Conservation (phyloP, 2,888 invertebrate species). For the Amiota minor region DNA sequence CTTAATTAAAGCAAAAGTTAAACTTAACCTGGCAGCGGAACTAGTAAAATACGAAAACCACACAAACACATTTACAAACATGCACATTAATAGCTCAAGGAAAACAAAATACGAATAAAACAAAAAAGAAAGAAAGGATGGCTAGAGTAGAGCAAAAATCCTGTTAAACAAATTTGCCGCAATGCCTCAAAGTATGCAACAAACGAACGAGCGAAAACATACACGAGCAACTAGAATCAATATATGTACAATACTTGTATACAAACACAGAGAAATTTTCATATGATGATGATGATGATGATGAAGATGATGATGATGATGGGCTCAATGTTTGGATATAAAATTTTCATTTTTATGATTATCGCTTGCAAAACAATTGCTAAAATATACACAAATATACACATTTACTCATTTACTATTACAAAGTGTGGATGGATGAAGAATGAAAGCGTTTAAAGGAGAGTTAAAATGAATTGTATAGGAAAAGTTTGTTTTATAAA, state of each 20-base stretch:
- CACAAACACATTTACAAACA: constrained; percentile 10
- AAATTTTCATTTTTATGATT: constrained; percentile 65
- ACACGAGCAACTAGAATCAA: constrained; percentile 5
- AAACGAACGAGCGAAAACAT: constrained; percentile 17
- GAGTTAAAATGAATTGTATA: too few relatives aligned
- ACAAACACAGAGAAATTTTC: constrained; percentile 3
- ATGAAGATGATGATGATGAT: too few relatives aligned
- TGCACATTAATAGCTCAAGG: background rate
- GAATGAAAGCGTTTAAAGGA: too few relatives aligned
- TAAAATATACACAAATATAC: constrained; percentile 42
- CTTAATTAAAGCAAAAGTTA: constrained; percentile 23
- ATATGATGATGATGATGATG: background rate
- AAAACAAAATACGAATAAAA: background rate
- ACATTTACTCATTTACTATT: constrained; percentile 7
- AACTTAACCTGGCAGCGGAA: constrained; percentile 4
- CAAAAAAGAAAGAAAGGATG: background rate
- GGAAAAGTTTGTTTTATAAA: background rate
- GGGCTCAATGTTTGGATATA: constrained; percentile 41
- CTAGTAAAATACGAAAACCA: background rate
- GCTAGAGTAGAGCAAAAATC: background rate
- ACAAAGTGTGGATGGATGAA: too few relatives aligned
- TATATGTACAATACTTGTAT: background rate
- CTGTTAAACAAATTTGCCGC: constrained; percentile 31
- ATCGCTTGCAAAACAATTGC: constrained; percentile 59
- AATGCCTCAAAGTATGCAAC: constrained; percentile 42